A percentile compares a stretch with the other conserved stretches of the same genome.
Evolutionary conservation across 2,113 vertebrate genomes (phyloP).

Genomic region (Coptodon bakossiorum): DNA sequence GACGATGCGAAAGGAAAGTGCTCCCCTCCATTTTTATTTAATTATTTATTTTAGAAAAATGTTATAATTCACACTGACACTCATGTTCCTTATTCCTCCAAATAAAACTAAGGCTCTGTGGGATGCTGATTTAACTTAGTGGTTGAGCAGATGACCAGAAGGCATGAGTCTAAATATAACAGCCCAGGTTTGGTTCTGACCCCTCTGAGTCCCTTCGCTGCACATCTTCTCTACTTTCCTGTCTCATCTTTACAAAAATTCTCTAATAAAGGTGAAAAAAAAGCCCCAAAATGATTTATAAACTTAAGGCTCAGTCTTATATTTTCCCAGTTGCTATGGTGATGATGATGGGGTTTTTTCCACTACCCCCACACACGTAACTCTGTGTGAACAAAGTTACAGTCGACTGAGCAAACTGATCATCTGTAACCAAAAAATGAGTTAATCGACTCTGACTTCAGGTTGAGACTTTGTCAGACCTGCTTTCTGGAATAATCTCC

Average conservation of each 20-base stretch:
- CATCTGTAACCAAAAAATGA: not conserved
- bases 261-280: not conserved
- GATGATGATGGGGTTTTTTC: accelerated
- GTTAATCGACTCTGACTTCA: not conserved
- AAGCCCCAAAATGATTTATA: accelerated
- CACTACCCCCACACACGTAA: not conserved
- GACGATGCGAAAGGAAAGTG: not conserved
- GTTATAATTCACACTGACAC: not conserved
- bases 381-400: not conserved
- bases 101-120: not conserved
- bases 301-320: not conserved
- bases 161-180: not conserved
- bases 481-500: not conserved
- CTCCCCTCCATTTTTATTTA: not conserved
- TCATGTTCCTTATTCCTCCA: accelerated
- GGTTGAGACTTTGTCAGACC: not conserved
- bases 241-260: not conserved
- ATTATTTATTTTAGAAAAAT: not conserved
- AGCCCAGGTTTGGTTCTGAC: not conserved
- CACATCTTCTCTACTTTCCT: not conserved
- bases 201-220: not conserved
- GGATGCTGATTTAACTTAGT: not conserved
- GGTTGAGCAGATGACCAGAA: not conserved
- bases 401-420: not conserved
- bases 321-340: not conserved